Percentiles rank a stretch among this genome's conserved stretches.
These are phyloP conservation scores for Sebastes cheni DNA, from an alignment of 2,797 vertebrate genomes.

Conservation along the genomic window DNA sequence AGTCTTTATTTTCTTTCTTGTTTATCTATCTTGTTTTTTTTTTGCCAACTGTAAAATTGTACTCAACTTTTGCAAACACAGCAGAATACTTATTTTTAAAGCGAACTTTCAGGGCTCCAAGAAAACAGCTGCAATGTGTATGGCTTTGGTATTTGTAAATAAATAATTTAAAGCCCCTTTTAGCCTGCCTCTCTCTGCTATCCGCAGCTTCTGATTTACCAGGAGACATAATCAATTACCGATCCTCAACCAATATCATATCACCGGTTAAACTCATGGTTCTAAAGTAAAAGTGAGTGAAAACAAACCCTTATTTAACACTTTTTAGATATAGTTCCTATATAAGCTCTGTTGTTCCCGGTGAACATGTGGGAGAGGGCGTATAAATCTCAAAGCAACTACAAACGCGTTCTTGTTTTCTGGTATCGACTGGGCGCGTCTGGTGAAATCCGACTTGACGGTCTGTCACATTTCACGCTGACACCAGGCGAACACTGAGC, in stretches of 20 bases:
- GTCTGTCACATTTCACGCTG: constrained; percentile 87
- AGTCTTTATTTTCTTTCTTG: not conserved
- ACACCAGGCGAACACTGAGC: constrained; percentile 73
- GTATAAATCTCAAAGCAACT: not conserved
- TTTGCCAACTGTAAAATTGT: not conserved
- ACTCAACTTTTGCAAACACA: constrained; percentile 44
- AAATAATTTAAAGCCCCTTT: constrained; percentile 81
- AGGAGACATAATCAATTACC: constrained; percentile 46
- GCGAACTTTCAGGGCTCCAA: constrained; percentile 40
- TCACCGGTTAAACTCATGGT: not conserved
- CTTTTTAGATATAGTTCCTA: fast-evolving
- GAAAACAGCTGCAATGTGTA: constrained; percentile 75
- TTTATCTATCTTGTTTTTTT: not conserved
- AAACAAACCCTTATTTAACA: not conserved
- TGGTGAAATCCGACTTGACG: constrained; percentile 75
- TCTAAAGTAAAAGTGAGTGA: fast-evolving
- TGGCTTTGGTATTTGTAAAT: constrained; percentile 76
- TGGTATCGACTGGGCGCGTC: constrained; percentile 58
- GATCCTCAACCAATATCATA: not conserved
- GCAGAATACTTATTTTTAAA: constrained; percentile 52
- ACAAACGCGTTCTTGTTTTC: constrained; percentile 32
- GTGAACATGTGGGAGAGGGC: fast-evolving
- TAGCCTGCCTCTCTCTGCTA: constrained; percentile 69
- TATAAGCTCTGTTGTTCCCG: not conserved
- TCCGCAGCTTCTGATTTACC: constrained; percentile 69